Percentiles rank a stretch among this genome's conserved stretches.
Conservation (phyloP, 1,140 invertebrate species). For the Ruditapes philippinarum region DNA sequence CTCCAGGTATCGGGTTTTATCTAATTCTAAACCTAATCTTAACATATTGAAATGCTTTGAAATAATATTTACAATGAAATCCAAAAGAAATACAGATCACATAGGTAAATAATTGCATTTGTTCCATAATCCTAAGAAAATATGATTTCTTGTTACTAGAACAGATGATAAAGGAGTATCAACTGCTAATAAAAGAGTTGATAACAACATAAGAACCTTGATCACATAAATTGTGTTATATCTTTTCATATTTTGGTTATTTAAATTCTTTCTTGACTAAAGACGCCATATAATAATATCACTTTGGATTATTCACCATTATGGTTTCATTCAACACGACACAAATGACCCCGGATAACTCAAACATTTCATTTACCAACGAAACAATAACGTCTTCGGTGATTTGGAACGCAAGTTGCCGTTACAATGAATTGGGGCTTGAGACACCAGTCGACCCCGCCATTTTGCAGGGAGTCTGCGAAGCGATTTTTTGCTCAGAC, state of each 20-base stretch:
- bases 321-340: too few species aligned
- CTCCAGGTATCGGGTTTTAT: too few species aligned
- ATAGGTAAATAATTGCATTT: not conserved
- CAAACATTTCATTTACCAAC: not conserved
- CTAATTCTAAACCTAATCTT: not conserved
- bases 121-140: not conserved
- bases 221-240: too few species aligned
- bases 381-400: not conserved
- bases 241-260: not conserved
- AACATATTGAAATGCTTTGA: not conserved
- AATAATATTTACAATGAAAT: constrained; percentile 19
- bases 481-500: not conserved
- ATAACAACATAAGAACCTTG: not conserved
- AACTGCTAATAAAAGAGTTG: not conserved
- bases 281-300: not conserved
- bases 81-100: not conserved
- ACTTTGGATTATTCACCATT: not conserved
- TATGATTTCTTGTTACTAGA: not conserved
- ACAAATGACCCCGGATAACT: not conserved
- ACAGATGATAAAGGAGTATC: not conserved
- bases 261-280: not conserved
- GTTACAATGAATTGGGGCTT: not conserved
- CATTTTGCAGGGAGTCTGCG: not conserved
- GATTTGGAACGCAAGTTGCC: not conserved
- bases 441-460: not conserved